These are phyloP conservation scores for Pseudotriccus pelzelni DNA, from an alignment of 2,797 vertebrate species.

Conservation along the genomic window DNA sequence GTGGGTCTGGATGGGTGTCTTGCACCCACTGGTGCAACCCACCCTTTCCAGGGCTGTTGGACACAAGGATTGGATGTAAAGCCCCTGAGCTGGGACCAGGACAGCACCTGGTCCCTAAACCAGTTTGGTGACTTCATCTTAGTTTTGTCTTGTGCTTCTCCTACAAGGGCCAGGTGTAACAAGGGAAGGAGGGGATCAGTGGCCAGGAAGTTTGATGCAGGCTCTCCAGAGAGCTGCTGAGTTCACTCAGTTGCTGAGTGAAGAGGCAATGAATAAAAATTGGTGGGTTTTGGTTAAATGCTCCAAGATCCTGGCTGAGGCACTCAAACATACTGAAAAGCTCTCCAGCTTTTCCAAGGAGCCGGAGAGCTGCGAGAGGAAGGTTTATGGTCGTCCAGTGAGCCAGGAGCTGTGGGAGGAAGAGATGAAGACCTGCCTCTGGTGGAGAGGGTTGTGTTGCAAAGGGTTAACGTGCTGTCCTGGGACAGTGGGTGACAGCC, in stretches of 20 bases:
- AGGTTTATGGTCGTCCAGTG: background rate
- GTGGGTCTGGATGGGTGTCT: background rate
- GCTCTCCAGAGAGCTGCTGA: background rate
- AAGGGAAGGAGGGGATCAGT: background rate
- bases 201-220: background rate
- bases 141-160: background rate
- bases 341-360: background rate
- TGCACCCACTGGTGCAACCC: background rate
- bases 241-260: background rate
- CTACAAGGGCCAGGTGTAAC: background rate
- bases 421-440: background rate
- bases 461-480: background rate
- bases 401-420: background rate
- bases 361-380: background rate
- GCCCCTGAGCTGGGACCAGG: background rate
- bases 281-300: background rate
- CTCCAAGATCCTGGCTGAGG: background rate
- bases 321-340: background rate
- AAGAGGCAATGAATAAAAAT: background rate
- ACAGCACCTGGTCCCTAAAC: background rate
- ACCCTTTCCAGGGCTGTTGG: background rate
- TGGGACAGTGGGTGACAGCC: background rate
- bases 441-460: background rate
- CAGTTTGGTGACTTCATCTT: background rate
- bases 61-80: background rate